Base-by-base conservation (phyloP, 2,113 vertebrate species). In the Apodemus speciosus region DNA sequence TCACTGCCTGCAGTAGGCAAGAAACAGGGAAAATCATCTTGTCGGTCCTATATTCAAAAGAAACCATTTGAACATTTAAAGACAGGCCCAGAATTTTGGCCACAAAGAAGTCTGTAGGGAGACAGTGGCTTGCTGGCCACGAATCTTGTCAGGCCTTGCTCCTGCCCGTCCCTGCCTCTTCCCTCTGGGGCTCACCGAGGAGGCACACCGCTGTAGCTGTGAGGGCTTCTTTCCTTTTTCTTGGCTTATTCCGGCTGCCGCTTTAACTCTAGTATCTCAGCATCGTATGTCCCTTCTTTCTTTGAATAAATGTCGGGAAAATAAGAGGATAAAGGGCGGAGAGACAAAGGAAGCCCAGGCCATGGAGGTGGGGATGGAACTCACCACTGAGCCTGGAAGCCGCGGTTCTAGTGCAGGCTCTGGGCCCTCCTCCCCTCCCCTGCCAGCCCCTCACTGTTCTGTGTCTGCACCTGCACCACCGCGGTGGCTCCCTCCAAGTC, bases 21-120 rank as follows among this genome's bases (percentile, higher is more conserved):
- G 95, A 79, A 85, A 46, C 10, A 9, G 43, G 60, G 27, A 88
- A 71, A 86, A 18, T 68, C 23, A n/a, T 69, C 43, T 40, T 32
- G 38, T 38, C 53, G 32, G 43, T 23, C 27, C 21, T 86, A 56
- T 89, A 49, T 13, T 35, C 21, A 40, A 62, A 94, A 89, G 71
- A 73, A 91, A 71, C 32, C 40, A 75, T 76, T 94, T 80, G 58
- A 43, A 85, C 43, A 23, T 64, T 87, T 75, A 92, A 95, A 53
- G 89, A 32, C 9, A 87, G 32, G 20, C 46, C n/a, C 49, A 23
- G 43, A 38, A 46, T 51, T 91, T 95, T 43, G 35, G 77, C 93
- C 15, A 3, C 69, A 85, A 49, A 75, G 84, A 46, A 21, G 15
- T 9, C 72, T 53, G 60, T 81, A 30, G 76, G 85, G 75, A 81